Percentiles rank a stretch among this genome's conserved stretches.
Conservation (phyloP, 2,797 vertebrate species). For the Lacerta viridis region DNA sequence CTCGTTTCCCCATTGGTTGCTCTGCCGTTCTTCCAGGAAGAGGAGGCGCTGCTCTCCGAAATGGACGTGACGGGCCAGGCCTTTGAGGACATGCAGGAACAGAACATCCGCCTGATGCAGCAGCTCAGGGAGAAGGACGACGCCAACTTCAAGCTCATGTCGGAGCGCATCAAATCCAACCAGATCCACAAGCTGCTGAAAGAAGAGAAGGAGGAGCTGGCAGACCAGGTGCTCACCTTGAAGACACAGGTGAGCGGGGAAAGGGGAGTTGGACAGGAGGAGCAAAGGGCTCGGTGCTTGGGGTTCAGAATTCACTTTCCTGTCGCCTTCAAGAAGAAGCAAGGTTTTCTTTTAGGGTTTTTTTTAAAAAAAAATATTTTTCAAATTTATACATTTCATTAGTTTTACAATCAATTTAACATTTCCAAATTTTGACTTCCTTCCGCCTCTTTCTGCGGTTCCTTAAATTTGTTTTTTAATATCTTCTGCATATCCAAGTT, state of each 20-base stretch:
- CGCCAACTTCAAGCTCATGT: conserved; percentile 93
- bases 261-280: background rate
- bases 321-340: background rate
- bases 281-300: background rate
- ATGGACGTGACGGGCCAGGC: conserved; percentile 93
- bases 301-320: background rate
- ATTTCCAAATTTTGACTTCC: too few relatives aligned
- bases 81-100: conserved; percentile 93
- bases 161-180: conserved; percentile 90
- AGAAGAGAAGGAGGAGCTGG: conserved; percentile 91
- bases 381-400: too few relatives aligned
- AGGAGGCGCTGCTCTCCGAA: conserved; percentile 89
- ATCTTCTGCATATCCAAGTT: too few relatives aligned
- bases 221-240: conserved; percentile 85
- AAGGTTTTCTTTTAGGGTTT: background rate
- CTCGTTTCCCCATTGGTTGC: background rate
- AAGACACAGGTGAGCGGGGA: conserved; percentile 89
- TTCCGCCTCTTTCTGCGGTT: too few relatives aligned
- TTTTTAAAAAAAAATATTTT: too few relatives aligned
- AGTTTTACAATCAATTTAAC: too few relatives aligned
- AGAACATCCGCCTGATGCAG: conserved; percentile 91
- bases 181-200: conserved; percentile 92
- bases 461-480: too few relatives aligned
- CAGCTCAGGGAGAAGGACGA: conserved; percentile 91
- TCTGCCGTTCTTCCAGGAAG: conserved; percentile 78